Percentiles rank a stretch among this genome's conserved stretches.
These are phyloP conservation scores for Stenodema calcarata DNA, from an alignment of 2,888 invertebrate species.

Conservation along the genomic window DNA sequence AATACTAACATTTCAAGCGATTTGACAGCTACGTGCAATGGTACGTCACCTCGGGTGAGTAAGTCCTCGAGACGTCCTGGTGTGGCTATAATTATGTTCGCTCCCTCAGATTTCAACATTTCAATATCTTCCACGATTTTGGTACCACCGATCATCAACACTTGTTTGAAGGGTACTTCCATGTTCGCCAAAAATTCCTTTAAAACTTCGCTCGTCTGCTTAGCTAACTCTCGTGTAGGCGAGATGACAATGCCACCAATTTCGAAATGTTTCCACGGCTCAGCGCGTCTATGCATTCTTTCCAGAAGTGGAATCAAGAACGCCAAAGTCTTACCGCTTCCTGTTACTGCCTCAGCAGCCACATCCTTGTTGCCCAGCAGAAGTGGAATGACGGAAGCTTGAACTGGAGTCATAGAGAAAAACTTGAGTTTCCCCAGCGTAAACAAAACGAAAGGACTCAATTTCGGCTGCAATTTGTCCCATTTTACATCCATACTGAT, in stretches of 20 bases:
- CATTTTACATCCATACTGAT: constrained; percentile 62
- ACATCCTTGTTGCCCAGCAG: constrained; percentile 92
- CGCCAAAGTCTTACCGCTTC: constrained; percentile 97
- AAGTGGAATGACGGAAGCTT: constrained; percentile 62
- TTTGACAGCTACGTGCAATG: constrained; percentile 75
- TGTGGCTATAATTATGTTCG: constrained; percentile 90
- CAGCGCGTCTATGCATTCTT: constrained; percentile 72
- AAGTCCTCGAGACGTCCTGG: constrained; percentile 93
- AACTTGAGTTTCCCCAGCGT: constrained; percentile 66
- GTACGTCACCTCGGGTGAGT: constrained; percentile 73
- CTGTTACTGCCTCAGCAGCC: constrained; percentile 97
- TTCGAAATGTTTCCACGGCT: constrained; percentile 74
- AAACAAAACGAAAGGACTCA: constrained; percentile 63
- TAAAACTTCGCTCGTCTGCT: constrained; percentile 80
- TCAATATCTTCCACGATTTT: constrained; percentile 78
- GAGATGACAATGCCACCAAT: constrained; percentile 90
- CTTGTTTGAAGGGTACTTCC: constrained; percentile 64
- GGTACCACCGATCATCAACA: constrained; percentile 82
- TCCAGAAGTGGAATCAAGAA: constrained; percentile 93
- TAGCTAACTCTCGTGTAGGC: constrained; percentile 93
- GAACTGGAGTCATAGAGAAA: constrained; percentile 68
- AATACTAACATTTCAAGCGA: constrained; percentile 88
- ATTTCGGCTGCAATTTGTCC: constrained; percentile 62
- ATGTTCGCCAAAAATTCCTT: constrained; percentile 64
- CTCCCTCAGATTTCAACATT: constrained; percentile 72